Conservation (phyloP, 2,113 vertebrate genomes). For the Serinus canaria region DNA sequence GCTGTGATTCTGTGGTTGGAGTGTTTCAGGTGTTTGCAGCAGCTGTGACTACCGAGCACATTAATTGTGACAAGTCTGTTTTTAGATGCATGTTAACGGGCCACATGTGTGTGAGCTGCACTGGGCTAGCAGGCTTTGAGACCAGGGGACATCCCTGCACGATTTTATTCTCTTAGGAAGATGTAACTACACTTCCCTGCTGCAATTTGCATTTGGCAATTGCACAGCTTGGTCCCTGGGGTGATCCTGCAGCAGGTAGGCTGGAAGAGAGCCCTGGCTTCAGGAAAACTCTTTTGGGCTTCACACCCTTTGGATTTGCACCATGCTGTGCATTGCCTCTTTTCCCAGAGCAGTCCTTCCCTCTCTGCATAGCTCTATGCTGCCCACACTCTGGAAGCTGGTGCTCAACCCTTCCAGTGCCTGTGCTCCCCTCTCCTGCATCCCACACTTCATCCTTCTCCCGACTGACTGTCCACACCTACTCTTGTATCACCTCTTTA, state of each 20-base stretch:
- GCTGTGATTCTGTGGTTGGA: neutral
- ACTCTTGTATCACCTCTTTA: slow-evolving; percentile 3
- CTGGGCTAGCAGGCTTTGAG: neutral
- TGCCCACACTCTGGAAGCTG: neutral
- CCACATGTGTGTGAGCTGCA: neutral
- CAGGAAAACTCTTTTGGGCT: neutral
- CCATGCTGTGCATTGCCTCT: neutral
- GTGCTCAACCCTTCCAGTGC: neutral
- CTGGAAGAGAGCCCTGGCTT: neutral
- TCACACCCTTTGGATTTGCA: neutral
- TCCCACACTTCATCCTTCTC: neutral
- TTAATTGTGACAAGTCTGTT: neutral
- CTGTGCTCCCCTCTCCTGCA: neutral
- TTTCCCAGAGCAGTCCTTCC: neutral
- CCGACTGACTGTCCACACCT: neutral
- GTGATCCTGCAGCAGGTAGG: neutral
- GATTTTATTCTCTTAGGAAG: neutral
- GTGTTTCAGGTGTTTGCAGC: neutral
- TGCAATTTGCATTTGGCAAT: fast-evolving
- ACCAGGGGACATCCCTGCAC: neutral
- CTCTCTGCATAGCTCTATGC: neutral
- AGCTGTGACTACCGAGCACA: fast-evolving
- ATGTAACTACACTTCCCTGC: neutral
- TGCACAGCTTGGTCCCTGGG: neutral
- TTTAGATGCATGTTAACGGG: neutral